Evolutionary conservation across 2,797 vertebrate species (phyloP), one percentile per base, ranked within the genome.

Genomic region (Holocentrus rufus): DNA sequence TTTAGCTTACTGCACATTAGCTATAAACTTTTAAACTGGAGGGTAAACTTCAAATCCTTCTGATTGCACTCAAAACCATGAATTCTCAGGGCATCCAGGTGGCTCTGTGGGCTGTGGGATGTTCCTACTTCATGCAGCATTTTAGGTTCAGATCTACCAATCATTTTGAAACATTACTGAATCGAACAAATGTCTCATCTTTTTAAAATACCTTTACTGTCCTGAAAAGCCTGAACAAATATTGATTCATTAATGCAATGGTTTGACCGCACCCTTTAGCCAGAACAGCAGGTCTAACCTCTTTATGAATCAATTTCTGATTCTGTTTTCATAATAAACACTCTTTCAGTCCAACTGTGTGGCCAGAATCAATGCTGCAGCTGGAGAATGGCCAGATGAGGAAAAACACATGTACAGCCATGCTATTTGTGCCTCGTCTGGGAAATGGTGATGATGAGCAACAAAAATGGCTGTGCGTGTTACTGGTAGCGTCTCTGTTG

Each of bases 231-330:
- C 52, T 18, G 3, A 52, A 23, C 18, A 52, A 52, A 60, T 11
- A 83, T 64, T 66, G 79, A 87, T 74, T 74, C 42, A 10, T 20
- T 55, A 31, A 81, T 61, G 69, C 31, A 73, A 77, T 60, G 49
- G 42, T 39, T 39, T 13, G 9, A 46, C 5, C 15, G 62, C 72
- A 73, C 54, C 80, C 75, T 80, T 86, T 83, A 75, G 73, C 61
- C 66, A 64, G 74, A 62, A 72, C 2, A 60, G 64, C 68, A 63
- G 79, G 76, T 80, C 42, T 30, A 78, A 63, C 53, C 79, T 82
- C 66, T 84, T 84, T 77, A 80, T 69, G 85, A 83, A 83, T 79
- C 76, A n/a, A 85, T 87, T 22, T 64, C 9, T 60, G 67, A 61
- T 68, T 59, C 31, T 42, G 61, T 77, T 82, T 83, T 65, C 70